Percentiles rank a stretch among this genome's conserved stretches.
Evolutionary conservation across 2,113 vertebrate species (phyloP).

Genomic region (Corythoichthys haematopterus): DNA sequence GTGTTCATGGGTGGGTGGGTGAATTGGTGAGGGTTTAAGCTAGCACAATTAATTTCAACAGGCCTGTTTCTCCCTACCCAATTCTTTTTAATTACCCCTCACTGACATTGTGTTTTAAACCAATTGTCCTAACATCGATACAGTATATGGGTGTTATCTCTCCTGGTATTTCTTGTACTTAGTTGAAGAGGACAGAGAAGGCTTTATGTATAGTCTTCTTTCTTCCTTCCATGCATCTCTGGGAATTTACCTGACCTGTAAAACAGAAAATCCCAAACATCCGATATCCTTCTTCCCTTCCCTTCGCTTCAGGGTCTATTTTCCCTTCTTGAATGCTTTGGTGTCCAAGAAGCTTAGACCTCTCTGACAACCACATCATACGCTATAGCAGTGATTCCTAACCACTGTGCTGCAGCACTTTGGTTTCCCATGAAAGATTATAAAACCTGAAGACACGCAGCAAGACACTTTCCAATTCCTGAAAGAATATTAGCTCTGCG

Average conservation of each 20-base stretch:
- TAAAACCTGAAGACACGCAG: too few relatives aligned
- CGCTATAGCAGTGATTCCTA: neutral
- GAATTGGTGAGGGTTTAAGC: neutral
- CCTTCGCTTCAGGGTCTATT: conserved; percentile 36
- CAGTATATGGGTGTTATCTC: conserved; percentile 17
- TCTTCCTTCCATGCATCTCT: conserved; percentile 4
- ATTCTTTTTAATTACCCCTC: conserved; percentile 13
- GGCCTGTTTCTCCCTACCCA: conserved; percentile 2
- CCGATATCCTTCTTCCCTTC: conserved; percentile 28
- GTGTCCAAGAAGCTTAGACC: conserved; percentile 39
- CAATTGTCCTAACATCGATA: neutral
- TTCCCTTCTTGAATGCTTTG: conserved; percentile 23
- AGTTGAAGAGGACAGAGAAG: conserved; percentile 2
- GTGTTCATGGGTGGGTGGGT: neutral
- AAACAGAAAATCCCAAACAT: conserved; percentile 43
- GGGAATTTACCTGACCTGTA: conserved; percentile 68
- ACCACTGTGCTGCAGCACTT: too few relatives aligned
- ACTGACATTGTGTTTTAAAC: neutral
- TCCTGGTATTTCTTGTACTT: conserved; percentile 7
- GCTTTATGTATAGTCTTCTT: too few relatives aligned
- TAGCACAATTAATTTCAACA: conserved; percentile 11
- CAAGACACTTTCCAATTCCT: neutral
- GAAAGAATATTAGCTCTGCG: neutral
- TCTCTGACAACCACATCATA: conserved; percentile 49
- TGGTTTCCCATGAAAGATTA: too few relatives aligned